Evolutionary conservation across 2,888 invertebrate genomes (phyloP), one percentile per base, ranked within the genome.

Genomic region (Orgyia antiqua): DNA sequence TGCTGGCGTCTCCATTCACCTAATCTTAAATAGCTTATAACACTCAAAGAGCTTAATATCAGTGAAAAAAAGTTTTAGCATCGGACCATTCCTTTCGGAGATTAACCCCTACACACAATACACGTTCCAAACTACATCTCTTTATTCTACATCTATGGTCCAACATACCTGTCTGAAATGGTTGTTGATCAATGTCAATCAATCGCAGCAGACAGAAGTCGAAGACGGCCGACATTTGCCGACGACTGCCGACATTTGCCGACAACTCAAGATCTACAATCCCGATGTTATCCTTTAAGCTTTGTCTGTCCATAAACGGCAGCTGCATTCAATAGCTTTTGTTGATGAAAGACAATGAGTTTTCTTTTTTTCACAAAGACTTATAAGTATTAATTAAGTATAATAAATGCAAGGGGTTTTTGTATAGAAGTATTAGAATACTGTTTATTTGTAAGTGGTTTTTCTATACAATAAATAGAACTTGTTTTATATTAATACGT

Each of bases 231-330:
- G 57, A 62, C 68, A 57, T 58, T 58, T 57, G 58, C 60, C 65
- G 75, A 74, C 71, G 63, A 15, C 6, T 4, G 4, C 4, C 15
- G 15, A 15, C 6, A 57, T 58, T 58, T 56, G 58, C 60, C 65
- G 75, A 74, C 71, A 63, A 68, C 66, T 73, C 72, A 75, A 74
- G 76, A 71, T 62, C 59, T 58, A 58, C 67, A 41, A 55, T 59
- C 68, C 64, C 56, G 72, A 73, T 74, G 75, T 75, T 74, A 78
- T 80, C 76, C 78, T 67, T 53, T 61, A 63, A 66, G 65, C 78
- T 78, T 77, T 80, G 79, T 76, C 65, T 72, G 57, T 54, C 84
- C 84, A 67, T 82, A 82, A 74, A 75, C 67, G 79, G 84, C 66
- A 62, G 55, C 63, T 65, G 69, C 43, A 51, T 65, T 71, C 60